Evolutionary conservation across 2,797 vertebrate species (phyloP), one percentile per base, ranked within the genome.

Genomic region (Bucorvus abyssinicus): DNA sequence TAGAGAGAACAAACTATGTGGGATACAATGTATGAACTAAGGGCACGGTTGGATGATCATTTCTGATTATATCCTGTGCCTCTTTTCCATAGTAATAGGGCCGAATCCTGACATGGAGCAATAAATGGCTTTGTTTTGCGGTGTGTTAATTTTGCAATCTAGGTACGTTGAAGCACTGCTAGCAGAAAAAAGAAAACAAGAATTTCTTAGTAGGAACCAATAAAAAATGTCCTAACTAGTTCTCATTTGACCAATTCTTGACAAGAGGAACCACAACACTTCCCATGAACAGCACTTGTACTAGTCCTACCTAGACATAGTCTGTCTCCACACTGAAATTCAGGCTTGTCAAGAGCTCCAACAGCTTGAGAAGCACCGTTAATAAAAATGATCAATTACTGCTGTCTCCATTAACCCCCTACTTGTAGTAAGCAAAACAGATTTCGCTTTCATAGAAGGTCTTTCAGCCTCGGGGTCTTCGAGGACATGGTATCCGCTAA

Each of bases 1-100:
- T 4, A 80, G 45, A 78, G 10, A 63, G 45, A 93, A 36, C 32
- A 59, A 89, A 47, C 10, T 19, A 18, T 1, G 3, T 10, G 16
- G 16, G 11, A 19, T 76, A 45, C 12, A 64, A 42, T 2, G 13
- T 9, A 13, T 47, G 32, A 93, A 36, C 34, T 36, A 60, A 45
- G 24, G 15, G 5, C 12, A 44, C 3, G 18, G 15, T 59, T 0
- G 0, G 17, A 12, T 67, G 27, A 73, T 56, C 7, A n/a, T 57
- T 68, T 92, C 83, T 63, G 21, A 47, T 90, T 52, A 90, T 63
- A 38, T 63, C 29, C 55, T 45, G 4, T 32, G 63, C 47, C 5
- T 3, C 16, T 57, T 85, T 95, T 65, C 56, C 40, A 6, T 44
- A 79, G 45, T 10, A 61, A 45, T 6, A 83, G 24, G 10, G 14